phyloP scores from a whole-genome alignment of 2,888 invertebrate genomes.

The Acrocyrtus sp. region DNA sequence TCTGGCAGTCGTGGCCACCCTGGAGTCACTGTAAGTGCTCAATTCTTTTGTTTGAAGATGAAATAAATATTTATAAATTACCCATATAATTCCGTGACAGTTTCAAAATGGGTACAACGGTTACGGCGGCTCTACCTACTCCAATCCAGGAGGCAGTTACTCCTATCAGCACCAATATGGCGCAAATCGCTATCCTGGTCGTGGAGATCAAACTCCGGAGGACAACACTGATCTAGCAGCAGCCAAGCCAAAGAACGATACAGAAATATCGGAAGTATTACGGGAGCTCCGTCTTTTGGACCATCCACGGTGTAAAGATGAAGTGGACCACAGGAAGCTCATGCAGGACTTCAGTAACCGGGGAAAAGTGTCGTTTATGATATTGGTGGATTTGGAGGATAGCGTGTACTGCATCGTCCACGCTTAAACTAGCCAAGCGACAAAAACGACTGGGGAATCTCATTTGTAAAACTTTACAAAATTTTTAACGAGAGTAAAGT shows the following conservation, averaged over 20 bases:
- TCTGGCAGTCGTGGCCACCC: constrained; percentile 19
- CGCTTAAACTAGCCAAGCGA: too few species aligned
- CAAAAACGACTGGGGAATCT: too few species aligned
- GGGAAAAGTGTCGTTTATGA: constrained; percentile 56
- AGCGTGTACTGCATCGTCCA: constrained; percentile 58
- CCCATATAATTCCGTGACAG: background rate
- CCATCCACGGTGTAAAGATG: constrained; percentile 54
- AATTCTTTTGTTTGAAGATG: background rate
- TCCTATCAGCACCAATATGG: background rate
- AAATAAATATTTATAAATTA: background rate
- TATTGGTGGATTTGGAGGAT: constrained; percentile 53
- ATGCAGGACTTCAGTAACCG: constrained; percentile 44
- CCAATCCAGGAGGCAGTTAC: background rate
- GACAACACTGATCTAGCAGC: background rate
- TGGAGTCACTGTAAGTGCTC: constrained; percentile 1
- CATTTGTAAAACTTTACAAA: too few species aligned
- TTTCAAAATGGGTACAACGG: constrained; percentile 10
- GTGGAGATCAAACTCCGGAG: constrained; percentile 40
- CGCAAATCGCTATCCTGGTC: background rate
- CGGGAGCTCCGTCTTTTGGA: constrained; percentile 41
- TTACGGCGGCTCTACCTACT: background rate
- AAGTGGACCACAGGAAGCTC: constrained; percentile 48
- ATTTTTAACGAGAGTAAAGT: too few species aligned
- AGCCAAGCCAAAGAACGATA: constrained; percentile 8
- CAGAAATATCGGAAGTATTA: constrained; percentile 33